Base-by-base conservation (phyloP, 2,113 vertebrate genomes). In the Gymnocephalus cernua region DNA sequence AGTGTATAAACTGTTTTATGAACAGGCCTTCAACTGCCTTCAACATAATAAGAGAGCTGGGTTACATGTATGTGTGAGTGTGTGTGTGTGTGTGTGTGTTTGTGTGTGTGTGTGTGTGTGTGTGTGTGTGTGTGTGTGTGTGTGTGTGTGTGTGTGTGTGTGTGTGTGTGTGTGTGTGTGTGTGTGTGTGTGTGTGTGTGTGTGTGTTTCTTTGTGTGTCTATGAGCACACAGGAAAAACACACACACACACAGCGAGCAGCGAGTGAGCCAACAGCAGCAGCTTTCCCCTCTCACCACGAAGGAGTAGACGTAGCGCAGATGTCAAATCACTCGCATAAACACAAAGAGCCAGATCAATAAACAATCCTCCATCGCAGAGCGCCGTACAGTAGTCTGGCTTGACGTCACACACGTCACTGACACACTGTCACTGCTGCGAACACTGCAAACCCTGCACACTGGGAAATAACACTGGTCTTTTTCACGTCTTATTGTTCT, bases 1-100 rank as follows among this genome's bases (percentile, higher is more conserved):
- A 94, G 93, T 90, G 89, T 89, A 94, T 94, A 95, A 95, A 94
- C 93, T 92, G 89, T 94, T 95, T 95, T 95, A 94, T 93, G 91
- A 93, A 94, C 92, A 91, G 67, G 85, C 92, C 91, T 93, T 92
- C 80, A 84, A 90, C 90, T 92, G 88, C 88, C 83, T 91, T 76
- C 85, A 82, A 93, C 90, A 93, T 93, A 91, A 92, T 94, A 93
- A 92, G 91, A 95, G 93, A 94, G 92, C 90, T 83, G 88, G 80
- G 86, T 83, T 90, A 86, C 90, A 92, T 63, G n/a, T n/a, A n/a
- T n/a, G n/a, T n/a, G n/a, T n/a, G n/a, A 27, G 50, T 63, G 63
- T 77, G 73, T 85, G 68, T 27, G 18, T 84, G 64, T 77, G 61
- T 76, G 58, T 62, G 47, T 45, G 32, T 53, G 32, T 59, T 29